Evolutionary conservation across 1,140 invertebrate genomes (phyloP).

Genomic region (Drosophila gunungcola): DNA sequence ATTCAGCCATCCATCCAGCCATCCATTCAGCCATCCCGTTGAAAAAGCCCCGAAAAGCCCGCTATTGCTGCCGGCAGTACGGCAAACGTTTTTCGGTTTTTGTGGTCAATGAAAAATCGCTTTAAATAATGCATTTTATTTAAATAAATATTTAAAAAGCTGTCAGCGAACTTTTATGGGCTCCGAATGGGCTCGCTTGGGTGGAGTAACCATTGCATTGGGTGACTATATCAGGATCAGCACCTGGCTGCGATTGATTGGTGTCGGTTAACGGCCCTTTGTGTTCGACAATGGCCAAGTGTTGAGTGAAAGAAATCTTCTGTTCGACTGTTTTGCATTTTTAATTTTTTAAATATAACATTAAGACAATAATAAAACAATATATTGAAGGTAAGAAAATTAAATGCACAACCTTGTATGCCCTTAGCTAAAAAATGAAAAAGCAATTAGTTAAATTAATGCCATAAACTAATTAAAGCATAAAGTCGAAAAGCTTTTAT

Average conservation of each 20-base stretch:
- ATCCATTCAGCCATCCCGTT: not conserved
- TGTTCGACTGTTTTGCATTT: not conserved
- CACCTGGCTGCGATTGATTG: conserved; percentile 32
- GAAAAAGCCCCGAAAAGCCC: not conserved
- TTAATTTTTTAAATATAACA: no score
- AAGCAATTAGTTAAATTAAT: no score
- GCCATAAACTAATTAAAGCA: no score
- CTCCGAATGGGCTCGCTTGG: conserved; percentile 4
- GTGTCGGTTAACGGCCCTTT: conserved; percentile 7
- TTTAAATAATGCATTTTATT: conserved; percentile 79
- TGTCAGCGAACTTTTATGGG: conserved; percentile 69
- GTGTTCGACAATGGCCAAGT: conserved; percentile 17
- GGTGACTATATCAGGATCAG: conserved; percentile 24
- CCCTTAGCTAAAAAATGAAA: no score
- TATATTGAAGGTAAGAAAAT: no score
- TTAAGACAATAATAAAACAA: no score
- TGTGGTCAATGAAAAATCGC: conserved; percentile 79
- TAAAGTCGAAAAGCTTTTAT: no score
- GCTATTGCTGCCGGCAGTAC: conserved; percentile 11
- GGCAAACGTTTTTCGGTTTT: conserved; percentile 79
- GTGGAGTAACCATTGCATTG: not conserved
- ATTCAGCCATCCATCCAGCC: conserved; percentile 1
- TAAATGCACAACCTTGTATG: no score
- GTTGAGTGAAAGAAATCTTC: conserved; percentile 16
- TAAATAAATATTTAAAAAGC: conserved; percentile 82